Conservation (phyloP, 2,797 vertebrate genomes). For the Chelmon rostratus region DNA sequence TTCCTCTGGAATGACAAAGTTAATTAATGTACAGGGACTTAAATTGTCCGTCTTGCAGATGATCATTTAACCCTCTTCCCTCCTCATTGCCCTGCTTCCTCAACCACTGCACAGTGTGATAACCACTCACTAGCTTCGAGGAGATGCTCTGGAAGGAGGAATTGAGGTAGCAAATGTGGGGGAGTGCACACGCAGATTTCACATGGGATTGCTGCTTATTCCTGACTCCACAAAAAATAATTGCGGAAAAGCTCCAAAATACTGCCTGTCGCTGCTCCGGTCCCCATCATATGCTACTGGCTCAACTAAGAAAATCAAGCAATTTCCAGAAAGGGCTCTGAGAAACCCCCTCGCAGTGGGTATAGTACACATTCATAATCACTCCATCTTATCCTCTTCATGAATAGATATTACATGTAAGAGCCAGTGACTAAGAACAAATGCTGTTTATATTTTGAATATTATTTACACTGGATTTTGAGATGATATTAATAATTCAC, state of each 20-base stretch:
- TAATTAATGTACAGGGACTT: slow-evolving; percentile 78
- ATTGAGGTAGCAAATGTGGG: slow-evolving; percentile 15
- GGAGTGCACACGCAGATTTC: slow-evolving; percentile 14
- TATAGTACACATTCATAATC: slow-evolving; percentile 66
- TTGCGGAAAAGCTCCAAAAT: slow-evolving; percentile 51
- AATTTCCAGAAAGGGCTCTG: slow-evolving; percentile 58
- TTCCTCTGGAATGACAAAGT: slow-evolving; percentile 75
- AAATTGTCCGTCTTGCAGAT: slow-evolving; percentile 69
- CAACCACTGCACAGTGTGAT: slow-evolving; percentile 29
- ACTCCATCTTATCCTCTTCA: slow-evolving; percentile 76
- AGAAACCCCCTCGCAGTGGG: slow-evolving; percentile 56
- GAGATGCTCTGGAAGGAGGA: slow-evolving; percentile 24
- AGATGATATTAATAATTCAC: slow-evolving; percentile 71
- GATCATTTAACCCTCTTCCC: slow-evolving; percentile 74
- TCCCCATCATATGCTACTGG: slow-evolving; percentile 32
- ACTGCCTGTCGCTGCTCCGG: slow-evolving; percentile 20
- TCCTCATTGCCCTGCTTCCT: slow-evolving; percentile 54
- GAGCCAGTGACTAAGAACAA: slow-evolving; percentile 62
- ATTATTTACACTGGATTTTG: slow-evolving; percentile 73
- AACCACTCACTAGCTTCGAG: slow-evolving; percentile 25
- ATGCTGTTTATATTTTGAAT: slow-evolving; percentile 72
- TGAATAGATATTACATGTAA: slow-evolving; percentile 84
- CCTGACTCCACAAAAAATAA: slow-evolving; percentile 63
- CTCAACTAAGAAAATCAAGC: slow-evolving; percentile 60
- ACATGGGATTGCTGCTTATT: slow-evolving; percentile 55